A percentile compares a stretch with the other conserved stretches of the same genome.
These are phyloP conservation scores for Oxyura jamaicensis DNA, from an alignment of 2,113 vertebrate genomes.

Conservation along the genomic window DNA sequence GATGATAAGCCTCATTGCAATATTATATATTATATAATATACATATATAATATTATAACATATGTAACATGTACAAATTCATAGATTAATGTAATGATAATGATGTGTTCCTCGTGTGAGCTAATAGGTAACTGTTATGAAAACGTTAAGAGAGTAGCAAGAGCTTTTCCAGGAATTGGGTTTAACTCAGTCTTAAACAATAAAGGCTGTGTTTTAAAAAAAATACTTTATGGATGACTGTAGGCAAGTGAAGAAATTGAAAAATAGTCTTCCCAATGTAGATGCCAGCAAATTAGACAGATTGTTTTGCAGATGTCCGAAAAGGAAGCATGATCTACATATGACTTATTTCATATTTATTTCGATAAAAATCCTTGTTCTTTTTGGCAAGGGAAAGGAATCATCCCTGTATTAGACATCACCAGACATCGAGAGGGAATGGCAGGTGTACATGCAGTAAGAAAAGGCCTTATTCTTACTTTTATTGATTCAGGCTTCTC, in stretches of 20 bases:
- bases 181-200: constrained; percentile 13
- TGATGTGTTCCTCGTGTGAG: not conserved
- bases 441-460: not conserved
- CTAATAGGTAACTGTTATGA: not conserved
- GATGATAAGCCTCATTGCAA: not conserved
- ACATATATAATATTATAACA: not conserved
- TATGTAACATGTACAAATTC: not conserved
- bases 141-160: not conserved
- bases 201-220: constrained; percentile 28
- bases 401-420: not conserved
- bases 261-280: not conserved
- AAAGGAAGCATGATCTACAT: not conserved
- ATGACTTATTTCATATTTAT: not conserved
- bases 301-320: constrained; percentile 6
- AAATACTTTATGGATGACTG: constrained; percentile 11
- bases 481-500: not conserved
- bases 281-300: constrained; percentile 1
- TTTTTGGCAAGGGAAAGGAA: not conserved
- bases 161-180: not conserved
- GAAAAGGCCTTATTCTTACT: not conserved
- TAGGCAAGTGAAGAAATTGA: constrained; percentile 37
- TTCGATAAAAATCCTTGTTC: not conserved
- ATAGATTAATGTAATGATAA: not conserved
- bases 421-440: not conserved
- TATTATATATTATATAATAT: not conserved